phyloP scores from a whole-genome alignment of 2,888 invertebrate species.

The Drosophila setosimentum region DNA sequence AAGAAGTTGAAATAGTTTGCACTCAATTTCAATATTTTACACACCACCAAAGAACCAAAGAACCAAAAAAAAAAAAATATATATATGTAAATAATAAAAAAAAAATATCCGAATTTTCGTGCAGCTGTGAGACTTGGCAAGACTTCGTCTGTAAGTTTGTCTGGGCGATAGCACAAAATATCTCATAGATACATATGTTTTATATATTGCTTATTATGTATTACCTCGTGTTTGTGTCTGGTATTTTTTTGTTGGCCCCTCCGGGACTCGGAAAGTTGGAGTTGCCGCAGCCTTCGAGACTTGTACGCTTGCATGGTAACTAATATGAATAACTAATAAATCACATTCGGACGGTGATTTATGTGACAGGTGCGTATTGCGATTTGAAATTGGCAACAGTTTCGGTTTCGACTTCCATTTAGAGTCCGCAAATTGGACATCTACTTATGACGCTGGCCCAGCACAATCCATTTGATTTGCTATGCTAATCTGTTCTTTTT shows the following conservation, averaged over 20 bases:
- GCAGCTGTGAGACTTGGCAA: constrained; percentile 62
- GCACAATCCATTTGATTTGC: constrained; percentile 40
- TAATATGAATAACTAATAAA: constrained; percentile 80
- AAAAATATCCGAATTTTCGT: constrained; percentile 36
- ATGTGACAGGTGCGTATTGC: constrained; percentile 80
- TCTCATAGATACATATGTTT: constrained; percentile 74
- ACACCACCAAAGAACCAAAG: constrained; percentile 37
- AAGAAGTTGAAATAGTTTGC: constrained; percentile 75
- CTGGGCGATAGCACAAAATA: constrained; percentile 30
- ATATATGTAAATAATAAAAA: constrained; percentile 24
- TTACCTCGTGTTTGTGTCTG: constrained; percentile 63
- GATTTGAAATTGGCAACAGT: constrained; percentile 79
- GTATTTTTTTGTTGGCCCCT: constrained; percentile 41
- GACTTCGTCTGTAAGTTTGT: constrained; percentile 32
- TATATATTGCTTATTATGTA: constrained; percentile 77
- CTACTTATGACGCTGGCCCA: constrained; percentile 47
- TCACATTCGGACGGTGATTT: constrained; percentile 75
- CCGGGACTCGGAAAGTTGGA: constrained; percentile 40
- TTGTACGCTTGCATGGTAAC: constrained; percentile 56
- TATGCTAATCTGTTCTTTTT: constrained; percentile 40
- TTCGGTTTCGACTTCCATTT: constrained; percentile 58
- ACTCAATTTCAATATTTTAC: constrained; percentile 80
- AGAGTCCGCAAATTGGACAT: constrained; percentile 67
- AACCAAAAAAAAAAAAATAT: constrained; percentile 14
- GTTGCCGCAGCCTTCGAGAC: constrained; percentile 39